Evolutionary conservation across 2,888 invertebrate species (phyloP).

Genomic region (Melangyna quadrimaculata): DNA sequence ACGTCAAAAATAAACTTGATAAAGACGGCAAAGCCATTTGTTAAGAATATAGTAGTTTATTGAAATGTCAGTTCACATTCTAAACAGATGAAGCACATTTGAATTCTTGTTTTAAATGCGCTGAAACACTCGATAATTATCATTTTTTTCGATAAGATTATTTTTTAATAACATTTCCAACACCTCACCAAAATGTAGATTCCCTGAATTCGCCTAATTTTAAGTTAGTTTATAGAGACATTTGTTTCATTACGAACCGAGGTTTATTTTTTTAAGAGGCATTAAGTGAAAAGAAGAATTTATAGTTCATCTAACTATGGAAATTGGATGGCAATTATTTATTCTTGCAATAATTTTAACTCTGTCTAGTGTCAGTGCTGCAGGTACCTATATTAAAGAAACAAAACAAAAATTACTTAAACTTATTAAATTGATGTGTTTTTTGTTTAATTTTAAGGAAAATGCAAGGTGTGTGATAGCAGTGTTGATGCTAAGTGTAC

Average conservation of each 20-base stretch:
- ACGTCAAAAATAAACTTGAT: no score
- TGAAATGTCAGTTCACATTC: no score
- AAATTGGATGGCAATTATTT: slow-evolving; percentile 14
- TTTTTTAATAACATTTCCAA: slow-evolving; percentile 22
- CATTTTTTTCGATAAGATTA: slow-evolving; percentile 38
- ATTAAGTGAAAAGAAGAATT: background rate
- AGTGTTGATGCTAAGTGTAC: background rate
- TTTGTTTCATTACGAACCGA: background rate
- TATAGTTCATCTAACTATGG: slow-evolving; percentile 5
- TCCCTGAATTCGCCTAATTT: slow-evolving; percentile 2
- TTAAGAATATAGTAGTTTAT: no score
- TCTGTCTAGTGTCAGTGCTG: background rate
- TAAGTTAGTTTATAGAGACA: slow-evolving; percentile 32
- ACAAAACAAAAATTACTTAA: background rate
- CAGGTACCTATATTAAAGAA: background rate
- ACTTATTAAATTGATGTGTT: background rate
- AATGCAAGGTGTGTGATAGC: slow-evolving; percentile 30
- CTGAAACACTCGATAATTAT: slow-evolving; percentile 13
- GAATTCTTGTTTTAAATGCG: background rate
- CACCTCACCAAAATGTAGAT: slow-evolving; percentile 23
- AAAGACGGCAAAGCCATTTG: no score
- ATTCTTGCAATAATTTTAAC: slow-evolving; percentile 27
- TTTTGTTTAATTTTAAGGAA: background rate
- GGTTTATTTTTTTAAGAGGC: background rate
- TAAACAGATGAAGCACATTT: slow-evolving; percentile 45